A percentile compares a stretch with the other conserved stretches of the same genome.
Conservation (phyloP, 2,113 vertebrate genomes). For the Mobula hypostoma region DNA sequence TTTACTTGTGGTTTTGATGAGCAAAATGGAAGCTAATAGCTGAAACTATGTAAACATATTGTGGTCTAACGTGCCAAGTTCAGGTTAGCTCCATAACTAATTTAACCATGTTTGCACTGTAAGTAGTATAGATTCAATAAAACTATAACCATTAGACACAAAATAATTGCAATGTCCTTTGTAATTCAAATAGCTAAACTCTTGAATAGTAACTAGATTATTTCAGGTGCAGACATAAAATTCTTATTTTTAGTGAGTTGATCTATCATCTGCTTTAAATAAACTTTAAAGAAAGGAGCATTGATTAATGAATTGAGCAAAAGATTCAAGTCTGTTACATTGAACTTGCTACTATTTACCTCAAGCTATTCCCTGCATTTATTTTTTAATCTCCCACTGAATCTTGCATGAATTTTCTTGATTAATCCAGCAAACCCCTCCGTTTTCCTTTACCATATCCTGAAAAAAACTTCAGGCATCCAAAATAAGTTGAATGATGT, state of each 20-base stretch:
- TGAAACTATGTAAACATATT: background rate
- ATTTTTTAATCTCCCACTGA: background rate
- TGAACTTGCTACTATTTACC: background rate
- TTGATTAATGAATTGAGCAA: background rate
- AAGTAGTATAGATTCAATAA: background rate
- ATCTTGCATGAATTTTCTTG: background rate
- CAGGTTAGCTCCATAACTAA: background rate
- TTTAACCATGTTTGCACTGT: background rate
- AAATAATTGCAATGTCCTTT: background rate
- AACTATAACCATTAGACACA: background rate
- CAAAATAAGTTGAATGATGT: background rate
- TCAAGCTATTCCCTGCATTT: background rate
- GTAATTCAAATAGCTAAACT: background rate
- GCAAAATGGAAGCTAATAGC: background rate
- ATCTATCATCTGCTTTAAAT: background rate
- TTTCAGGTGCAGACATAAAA: background rate
- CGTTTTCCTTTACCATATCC: background rate
- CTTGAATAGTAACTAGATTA: background rate
- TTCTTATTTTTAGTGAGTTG: background rate
- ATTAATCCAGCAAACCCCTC: background rate
- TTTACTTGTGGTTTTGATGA: slow-evolving; percentile 21
- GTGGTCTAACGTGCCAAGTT: slow-evolving; percentile 11
- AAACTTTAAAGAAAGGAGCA: background rate
- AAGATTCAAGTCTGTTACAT: background rate
- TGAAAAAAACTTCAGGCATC: background rate